Evolutionary conservation across 2,888 invertebrate genomes (phyloP), one percentile per base, ranked within the genome.

Genomic region (Pardosa pseudoannulata): DNA sequence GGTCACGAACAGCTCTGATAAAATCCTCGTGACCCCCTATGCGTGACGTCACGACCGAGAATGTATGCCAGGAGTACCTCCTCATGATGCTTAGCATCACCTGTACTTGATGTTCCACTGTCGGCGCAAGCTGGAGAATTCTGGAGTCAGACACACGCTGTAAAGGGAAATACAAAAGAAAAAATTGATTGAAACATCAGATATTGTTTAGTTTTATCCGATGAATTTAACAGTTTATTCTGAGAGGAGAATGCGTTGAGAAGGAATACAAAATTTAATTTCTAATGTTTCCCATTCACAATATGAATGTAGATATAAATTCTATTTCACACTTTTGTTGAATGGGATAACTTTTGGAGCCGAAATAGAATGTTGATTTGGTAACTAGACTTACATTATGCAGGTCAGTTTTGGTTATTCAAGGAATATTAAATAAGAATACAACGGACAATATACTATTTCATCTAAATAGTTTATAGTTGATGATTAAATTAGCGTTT

Each of bases 1-100:
- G 93, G 92, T 97, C 97, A 76, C 97, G 93, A 82, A 98, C 96
- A 75, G 97, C 97, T 92, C 97, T 97, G 90, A 98, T 96, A 92
- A 98, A 98, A 92, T 98, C 97, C 91, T 96, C 96, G 92, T 98
- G 96, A 1, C 98, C 98, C 81, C 97, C 97, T 89, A 97, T 96
- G 91, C 90, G 89, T 11, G 91, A 91, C 46, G 91, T 91, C 16
- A 92, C 90, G 3, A 92, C 90, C 6, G 91, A 90, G 88, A 92
- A 91, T n/a, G 90, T 89, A 5, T 90, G 90, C 92, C 92, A 92
- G 89, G 78, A 92, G 90, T 78, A 93, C 90, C 98, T 94, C 92
- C 96, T 96, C 91, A 99, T 93, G 90, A 99, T 96, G 91, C 96
- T 96, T 90, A 98, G 92, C 97, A 98, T 98, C 76, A 98, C 98